Evolutionary conservation across 2,113 vertebrate species (phyloP).

Genomic region (Pelvicachromis taeniatus): DNA sequence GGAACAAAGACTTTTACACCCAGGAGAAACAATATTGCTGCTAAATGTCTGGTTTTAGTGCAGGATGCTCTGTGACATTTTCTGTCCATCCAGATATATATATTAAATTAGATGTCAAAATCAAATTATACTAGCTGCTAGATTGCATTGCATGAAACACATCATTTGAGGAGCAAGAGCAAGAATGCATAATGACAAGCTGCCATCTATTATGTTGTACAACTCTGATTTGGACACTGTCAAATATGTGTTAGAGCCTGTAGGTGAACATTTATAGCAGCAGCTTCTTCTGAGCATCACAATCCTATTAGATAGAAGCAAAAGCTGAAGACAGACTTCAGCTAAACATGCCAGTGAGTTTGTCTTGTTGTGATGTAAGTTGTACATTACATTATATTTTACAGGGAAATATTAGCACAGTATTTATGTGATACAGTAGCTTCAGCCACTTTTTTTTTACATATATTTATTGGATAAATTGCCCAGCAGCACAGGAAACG

Average conservation of each 20-base stretch:
- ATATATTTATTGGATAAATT: neutral
- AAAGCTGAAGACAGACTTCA: neutral
- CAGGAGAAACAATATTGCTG: neutral
- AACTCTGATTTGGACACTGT: neutral
- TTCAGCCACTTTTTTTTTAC: neutral
- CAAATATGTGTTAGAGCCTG: neutral
- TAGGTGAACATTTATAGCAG: neutral
- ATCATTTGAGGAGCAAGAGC: neutral
- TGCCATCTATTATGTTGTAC: neutral
- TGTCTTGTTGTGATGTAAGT: neutral
- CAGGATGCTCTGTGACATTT: neutral
- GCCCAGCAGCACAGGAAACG: neutral
- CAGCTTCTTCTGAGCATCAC: neutral
- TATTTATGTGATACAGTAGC: neutral
- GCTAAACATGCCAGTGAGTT: rapidly evolving
- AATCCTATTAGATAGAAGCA: neutral
- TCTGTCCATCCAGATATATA: neutral
- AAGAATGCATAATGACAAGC: neutral
- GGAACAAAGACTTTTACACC: neutral
- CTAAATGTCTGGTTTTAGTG: neutral
- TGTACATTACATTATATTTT: neutral
- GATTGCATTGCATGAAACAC: neutral
- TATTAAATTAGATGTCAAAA: neutral
- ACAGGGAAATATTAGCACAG: neutral
- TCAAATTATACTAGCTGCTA: neutral